Evolutionary conservation across 2,113 vertebrate genomes (phyloP).

Genomic region (Pipra filicauda): DNA sequence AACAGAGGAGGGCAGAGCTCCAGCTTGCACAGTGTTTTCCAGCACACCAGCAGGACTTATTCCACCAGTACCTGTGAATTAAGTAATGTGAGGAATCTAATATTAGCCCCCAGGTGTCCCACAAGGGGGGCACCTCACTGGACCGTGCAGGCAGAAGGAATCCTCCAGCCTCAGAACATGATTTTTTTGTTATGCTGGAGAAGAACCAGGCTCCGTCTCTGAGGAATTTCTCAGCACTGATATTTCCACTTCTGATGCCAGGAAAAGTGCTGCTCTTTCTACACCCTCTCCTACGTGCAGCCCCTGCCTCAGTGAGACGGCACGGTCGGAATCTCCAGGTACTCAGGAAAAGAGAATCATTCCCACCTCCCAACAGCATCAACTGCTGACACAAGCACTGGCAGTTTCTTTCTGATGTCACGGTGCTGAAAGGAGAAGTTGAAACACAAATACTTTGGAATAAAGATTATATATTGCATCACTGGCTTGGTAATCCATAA

Average conservation of each 20-base stretch:
- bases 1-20: not conserved
- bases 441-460: not conserved
- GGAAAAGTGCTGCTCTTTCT: not conserved
- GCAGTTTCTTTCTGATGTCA: not conserved
- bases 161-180: not conserved
- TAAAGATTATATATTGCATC: not conserved
- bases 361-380: not conserved
- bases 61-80: not conserved
- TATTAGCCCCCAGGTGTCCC: not conserved
- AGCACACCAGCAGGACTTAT: not conserved
- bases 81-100: not conserved
- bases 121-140: not conserved
- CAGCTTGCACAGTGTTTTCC: not conserved
- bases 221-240: not conserved
- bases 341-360: not conserved
- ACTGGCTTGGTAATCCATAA: not conserved
- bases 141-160: not conserved
- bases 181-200: not conserved
- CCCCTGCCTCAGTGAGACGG: not conserved
- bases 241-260: not conserved
- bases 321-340: not conserved
- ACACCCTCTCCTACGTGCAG: not conserved
- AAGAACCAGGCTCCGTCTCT: not conserved
- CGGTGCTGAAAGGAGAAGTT: not conserved
- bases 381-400: not conserved